Percentiles rank a stretch among this genome's conserved stretches.
Evolutionary conservation across 2,113 vertebrate species (phyloP).

Genomic region (Holacanthus passer): DNA sequence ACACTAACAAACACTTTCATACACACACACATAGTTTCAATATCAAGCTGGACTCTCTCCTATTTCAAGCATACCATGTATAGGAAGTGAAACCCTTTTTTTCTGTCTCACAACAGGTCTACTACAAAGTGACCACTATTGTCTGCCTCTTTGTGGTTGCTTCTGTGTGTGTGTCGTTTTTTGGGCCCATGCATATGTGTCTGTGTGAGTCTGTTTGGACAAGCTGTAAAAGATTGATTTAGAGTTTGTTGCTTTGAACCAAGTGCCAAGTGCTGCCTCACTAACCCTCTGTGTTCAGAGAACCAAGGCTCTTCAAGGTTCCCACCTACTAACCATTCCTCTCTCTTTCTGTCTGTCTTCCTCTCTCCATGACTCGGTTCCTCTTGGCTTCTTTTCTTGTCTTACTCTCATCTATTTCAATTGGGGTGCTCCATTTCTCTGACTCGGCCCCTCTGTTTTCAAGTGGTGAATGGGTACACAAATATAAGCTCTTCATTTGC

Average conservation of each 20-base stretch:
- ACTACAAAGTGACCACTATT: constrained; percentile 43
- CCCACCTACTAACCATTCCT: constrained; percentile 65
- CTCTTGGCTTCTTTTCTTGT: constrained; percentile 59
- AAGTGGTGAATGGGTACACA: constrained; percentile 48
- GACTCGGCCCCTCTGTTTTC: constrained; percentile 56
- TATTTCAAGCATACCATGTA: constrained; percentile 41
- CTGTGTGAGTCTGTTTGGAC: constrained; percentile 65
- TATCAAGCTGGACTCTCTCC: constrained; percentile 50
- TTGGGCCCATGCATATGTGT: constrained; percentile 4
- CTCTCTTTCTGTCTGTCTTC: constrained; percentile 44
- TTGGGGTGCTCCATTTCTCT: constrained; percentile 55
- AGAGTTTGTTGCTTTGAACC: constrained; percentile 76
- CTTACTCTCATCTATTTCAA: constrained; percentile 70
- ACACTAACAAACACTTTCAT: constrained; percentile 55
- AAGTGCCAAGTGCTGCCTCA: constrained; percentile 75
- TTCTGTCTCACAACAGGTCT: constrained; percentile 44
- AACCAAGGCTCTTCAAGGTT: constrained; percentile 74
- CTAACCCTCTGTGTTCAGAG: constrained; percentile 63
- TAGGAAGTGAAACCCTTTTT: neutral
- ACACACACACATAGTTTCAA: constrained; percentile 42
- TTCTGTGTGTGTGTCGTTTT: constrained; percentile 32
- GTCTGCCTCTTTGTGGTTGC: constrained; percentile 42
- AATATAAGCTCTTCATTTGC: constrained; percentile 54
- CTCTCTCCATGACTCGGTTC: constrained; percentile 46
- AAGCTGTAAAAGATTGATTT: constrained; percentile 81